phyloP scores from a whole-genome alignment of 2,113 vertebrate species.

The Bombycilla garrulus region DNA sequence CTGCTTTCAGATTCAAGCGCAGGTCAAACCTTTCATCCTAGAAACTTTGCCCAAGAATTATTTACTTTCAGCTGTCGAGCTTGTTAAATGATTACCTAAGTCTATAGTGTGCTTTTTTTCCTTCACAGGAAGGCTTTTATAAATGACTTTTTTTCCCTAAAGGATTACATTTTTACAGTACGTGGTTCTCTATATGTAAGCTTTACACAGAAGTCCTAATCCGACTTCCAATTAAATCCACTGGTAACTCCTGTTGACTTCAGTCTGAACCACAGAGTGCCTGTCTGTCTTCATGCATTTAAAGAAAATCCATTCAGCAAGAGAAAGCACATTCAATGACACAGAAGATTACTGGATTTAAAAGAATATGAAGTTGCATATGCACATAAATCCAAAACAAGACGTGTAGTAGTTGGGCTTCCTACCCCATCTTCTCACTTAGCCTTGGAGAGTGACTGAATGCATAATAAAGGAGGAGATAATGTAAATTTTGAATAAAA shows the following conservation, averaged over 20 bases:
- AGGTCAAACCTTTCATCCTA: conserved; percentile 28
- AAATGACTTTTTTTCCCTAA: neutral
- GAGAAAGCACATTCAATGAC: neutral
- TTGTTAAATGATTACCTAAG: conserved; percentile 46
- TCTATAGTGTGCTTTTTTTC: neutral
- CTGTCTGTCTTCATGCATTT: neutral
- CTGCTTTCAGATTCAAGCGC: neutral
- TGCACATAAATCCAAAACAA: neutral
- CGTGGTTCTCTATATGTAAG: neutral
- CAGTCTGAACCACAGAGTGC: neutral
- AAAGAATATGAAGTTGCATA: neutral
- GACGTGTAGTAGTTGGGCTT: neutral
- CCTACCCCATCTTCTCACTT: neutral
- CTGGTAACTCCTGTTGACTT: conserved; percentile 6
- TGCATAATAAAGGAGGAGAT: neutral
- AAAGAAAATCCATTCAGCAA: conserved; percentile 6
- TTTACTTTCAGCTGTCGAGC: conserved; percentile 28
- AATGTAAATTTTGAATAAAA: neutral
- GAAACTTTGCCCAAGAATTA: conserved; percentile 42
- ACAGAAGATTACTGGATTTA: neutral
- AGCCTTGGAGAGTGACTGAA: neutral
- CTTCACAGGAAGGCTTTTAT: conserved; percentile 5
- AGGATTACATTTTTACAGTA: conserved; percentile 41
- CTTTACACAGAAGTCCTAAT: conserved; percentile 29
- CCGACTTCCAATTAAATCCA: neutral